Evolutionary conservation across 2,888 invertebrate genomes (phyloP).

Genomic region (Polymixis flavicincta): DNA sequence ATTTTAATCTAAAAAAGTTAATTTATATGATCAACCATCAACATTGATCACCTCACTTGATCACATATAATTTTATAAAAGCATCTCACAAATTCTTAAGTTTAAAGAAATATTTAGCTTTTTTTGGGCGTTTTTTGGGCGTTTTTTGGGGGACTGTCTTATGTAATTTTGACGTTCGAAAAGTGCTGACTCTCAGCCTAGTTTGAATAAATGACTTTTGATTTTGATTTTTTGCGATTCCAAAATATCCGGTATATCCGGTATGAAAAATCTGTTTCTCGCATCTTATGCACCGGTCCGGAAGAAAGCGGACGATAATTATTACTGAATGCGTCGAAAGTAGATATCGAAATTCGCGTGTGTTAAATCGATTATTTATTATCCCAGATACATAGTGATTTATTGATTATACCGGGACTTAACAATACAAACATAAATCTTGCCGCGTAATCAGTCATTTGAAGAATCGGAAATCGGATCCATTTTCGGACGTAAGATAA

Average conservation of each 20-base stretch:
- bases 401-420: constrained; percentile 21
- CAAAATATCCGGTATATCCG: constrained; percentile 34
- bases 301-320: constrained; percentile 61
- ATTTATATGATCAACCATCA: too few relatives aligned
- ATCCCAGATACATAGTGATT: constrained; percentile 59
- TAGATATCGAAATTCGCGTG: constrained; percentile 56
- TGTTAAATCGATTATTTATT: constrained; percentile 56
- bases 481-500: constrained; percentile 8
- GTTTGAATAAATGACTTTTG: too few relatives aligned
- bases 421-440: constrained; percentile 28
- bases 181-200: too few relatives aligned
- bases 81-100: neutral
- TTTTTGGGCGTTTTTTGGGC: too few relatives aligned
- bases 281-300: constrained; percentile 50
- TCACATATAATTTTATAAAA: neutral
- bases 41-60: too few relatives aligned
- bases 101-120: neutral
- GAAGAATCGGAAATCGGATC: constrained; percentile 26
- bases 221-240: neutral
- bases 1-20: neutral
- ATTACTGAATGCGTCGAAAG: constrained; percentile 53
- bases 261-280: constrained; percentile 36
- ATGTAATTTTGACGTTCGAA: too few relatives aligned
- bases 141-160: too few relatives aligned
- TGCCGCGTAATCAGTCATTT: constrained; percentile 22